Percentiles rank a stretch among this genome's conserved stretches.
Conservation (phyloP, 1,140 invertebrate species). For the Rhizoglyphus robini region DNA sequence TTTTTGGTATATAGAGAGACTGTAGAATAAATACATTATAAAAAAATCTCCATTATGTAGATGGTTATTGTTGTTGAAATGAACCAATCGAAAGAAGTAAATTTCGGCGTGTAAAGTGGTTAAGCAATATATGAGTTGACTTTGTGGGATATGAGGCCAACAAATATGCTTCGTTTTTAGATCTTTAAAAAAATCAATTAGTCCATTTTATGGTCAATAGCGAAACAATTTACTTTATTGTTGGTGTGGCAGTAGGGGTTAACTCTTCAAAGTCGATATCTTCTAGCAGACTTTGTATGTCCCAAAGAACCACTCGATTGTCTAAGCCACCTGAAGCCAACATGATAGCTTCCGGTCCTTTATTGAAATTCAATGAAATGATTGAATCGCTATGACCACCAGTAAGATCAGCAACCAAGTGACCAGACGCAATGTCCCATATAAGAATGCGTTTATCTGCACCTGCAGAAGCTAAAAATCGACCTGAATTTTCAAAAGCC, state of each 20-base stretch:
- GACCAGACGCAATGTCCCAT: conserved; percentile 81
- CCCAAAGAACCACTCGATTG: conserved; percentile 77
- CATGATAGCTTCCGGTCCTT: conserved; percentile 60
- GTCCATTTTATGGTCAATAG: neutral
- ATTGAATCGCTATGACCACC: conserved; percentile 58
- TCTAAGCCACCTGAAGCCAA: conserved; percentile 77
- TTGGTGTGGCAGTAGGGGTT: conserved; percentile 62
- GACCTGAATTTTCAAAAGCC: conserved; percentile 75
- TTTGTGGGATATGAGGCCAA: conserved; percentile 76
- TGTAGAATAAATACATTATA: too few relatives aligned
- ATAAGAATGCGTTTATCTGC: conserved; percentile 61
- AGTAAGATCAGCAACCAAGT: conserved; percentile 60
- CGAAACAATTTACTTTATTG: conserved; percentile 46
- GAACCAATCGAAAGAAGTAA: conserved; percentile 64
- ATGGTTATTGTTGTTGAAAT: conserved; percentile 32
- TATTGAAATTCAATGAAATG: conserved; percentile 68
- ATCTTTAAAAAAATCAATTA: conserved; percentile 38
- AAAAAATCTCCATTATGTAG: too few relatives aligned
- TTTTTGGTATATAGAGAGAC: too few relatives aligned
- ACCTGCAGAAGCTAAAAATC: conserved; percentile 75
- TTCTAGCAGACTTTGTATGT: conserved; percentile 71
- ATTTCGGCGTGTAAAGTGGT: conserved; percentile 87
- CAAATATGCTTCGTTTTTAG: conserved; percentile 52
- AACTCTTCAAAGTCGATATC: conserved; percentile 72
- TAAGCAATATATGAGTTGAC: conserved; percentile 61